These are phyloP conservation scores for Calonectris borealis DNA, from an alignment of 2,113 vertebrate genomes.

Conservation along the genomic window DNA sequence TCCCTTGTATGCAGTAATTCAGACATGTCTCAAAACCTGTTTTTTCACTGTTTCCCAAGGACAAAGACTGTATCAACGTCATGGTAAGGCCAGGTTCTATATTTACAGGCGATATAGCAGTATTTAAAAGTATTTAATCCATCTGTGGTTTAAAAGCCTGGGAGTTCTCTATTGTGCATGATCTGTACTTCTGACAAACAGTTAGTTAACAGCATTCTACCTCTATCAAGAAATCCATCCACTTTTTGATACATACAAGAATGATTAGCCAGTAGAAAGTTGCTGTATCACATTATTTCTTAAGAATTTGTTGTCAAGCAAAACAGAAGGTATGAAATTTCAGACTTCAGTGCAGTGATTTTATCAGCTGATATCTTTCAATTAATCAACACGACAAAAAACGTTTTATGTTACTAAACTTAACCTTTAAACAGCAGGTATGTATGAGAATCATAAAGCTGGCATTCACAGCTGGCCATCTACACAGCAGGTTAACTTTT, in stretches of 20 bases:
- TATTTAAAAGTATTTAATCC: background rate
- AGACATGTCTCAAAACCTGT: background rate
- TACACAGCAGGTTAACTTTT: background rate
- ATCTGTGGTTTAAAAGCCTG: background rate
- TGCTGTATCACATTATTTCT: background rate
- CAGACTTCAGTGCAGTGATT: background rate
- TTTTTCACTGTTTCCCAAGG: background rate
- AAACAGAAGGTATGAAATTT: background rate
- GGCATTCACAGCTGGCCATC: background rate
- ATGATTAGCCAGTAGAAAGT: background rate
- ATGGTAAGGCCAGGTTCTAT: background rate
- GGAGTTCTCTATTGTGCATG: background rate
- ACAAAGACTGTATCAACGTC: background rate
- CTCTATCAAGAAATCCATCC: background rate
- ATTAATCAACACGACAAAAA: background rate
- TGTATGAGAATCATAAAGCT: background rate
- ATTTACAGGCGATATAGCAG: background rate
- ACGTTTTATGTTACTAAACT: background rate
- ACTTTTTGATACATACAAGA: background rate
- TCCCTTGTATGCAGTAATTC: background rate
- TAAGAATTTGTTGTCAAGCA: background rate
- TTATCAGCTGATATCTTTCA: background rate
- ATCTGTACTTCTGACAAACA: background rate
- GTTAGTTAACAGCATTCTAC: background rate
- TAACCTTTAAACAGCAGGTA: conserved; percentile 13